Base-by-base conservation (phyloP, 2,888 invertebrate genomes). In the Ormyrus labotus region DNA sequence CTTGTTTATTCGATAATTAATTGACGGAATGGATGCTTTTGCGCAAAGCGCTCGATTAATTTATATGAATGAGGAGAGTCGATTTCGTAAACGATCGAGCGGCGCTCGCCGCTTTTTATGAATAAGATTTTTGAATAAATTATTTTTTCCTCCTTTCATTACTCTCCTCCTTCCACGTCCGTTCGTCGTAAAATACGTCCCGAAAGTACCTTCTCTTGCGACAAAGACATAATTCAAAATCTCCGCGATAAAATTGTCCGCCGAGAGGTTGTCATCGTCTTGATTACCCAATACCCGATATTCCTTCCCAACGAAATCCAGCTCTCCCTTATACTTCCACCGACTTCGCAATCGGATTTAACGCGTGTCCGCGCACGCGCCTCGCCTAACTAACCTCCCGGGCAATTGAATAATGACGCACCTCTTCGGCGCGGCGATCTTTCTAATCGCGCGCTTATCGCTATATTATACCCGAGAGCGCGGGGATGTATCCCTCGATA, bases 51-150 rank as follows among this genome's bases (percentile, higher is more conserved):
- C 34, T 34, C 34, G 34, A 4, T 0, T 34, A 34, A 34, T 34
- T 34, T 34, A 34, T 34, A 34, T 4, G 34, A 34, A 34, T 4
- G 34, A 34, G 4, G 34, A 34, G 34, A 34, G 34, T 4, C 34
- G 34, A 34, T 34, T 34, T 34, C 34, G 34, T 34, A 34, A 34
- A 34, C 34, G 4, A 4, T 34, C 34, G 4, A 34, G 4, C 34
- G 34, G 34, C 34, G 3, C 34, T 34, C 34, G 34, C 34, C 34
- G 34, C 34, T 34, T 34, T 34, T 13, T 34, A 48, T 34, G 64
- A 70, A 65, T 71, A 51, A 11, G 72, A 67, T 78, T 68, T 68
- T 50, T 34, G 34, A 53, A 72, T 79, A 79, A 79, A 79, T 79
- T 79, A 79, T 79, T 74, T 69, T 58, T 79, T 45, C n/a, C 58